These are phyloP conservation scores for Hemibagrus guttatus DNA, from an alignment of 2,797 vertebrate genomes.

Conservation along the genomic window DNA sequence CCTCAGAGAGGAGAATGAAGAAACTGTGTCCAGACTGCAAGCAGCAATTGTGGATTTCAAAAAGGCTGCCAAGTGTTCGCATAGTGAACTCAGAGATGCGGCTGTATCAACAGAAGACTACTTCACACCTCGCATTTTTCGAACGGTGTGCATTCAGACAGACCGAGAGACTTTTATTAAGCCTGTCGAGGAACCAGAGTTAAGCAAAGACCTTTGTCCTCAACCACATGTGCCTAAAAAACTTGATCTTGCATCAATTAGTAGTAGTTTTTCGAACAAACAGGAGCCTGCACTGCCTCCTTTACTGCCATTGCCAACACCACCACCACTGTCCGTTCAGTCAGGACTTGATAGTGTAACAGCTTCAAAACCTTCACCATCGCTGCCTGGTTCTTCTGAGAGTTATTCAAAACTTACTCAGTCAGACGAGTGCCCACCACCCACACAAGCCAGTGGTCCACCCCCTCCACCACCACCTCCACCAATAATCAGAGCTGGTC, in stretches of 20 bases:
- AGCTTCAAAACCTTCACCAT: constrained; percentile 46
- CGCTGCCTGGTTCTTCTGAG: constrained; percentile 45
- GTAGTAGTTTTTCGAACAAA: constrained; percentile 68
- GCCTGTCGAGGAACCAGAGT: constrained; percentile 66
- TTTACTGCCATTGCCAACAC: constrained; percentile 37
- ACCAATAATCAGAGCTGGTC: constrained; percentile 59
- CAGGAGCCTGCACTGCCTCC: constrained; percentile 31
- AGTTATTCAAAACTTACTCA: constrained; percentile 40
- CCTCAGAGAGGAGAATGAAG: constrained; percentile 81
- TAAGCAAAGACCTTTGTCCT: constrained; percentile 65
- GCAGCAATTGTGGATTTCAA: constrained; percentile 74
- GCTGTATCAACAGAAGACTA: constrained; percentile 84
- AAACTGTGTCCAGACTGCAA: constrained; percentile 75
- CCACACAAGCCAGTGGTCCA: constrained; percentile 55
- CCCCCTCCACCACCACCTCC: constrained; percentile 65
- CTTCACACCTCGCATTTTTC: constrained; percentile 74
- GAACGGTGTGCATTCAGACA: constrained; percentile 89
- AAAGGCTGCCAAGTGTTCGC: constrained; percentile 69
- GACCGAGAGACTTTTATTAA: constrained; percentile 88
- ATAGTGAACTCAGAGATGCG: constrained; percentile 74
- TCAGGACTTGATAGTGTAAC: constrained; percentile 39
- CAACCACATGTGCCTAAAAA: constrained; percentile 78
- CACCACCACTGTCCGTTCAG: constrained; percentile 44
- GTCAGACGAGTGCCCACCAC: constrained; percentile 52
- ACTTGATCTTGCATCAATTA: constrained; percentile 80